Base-by-base conservation (phyloP, 2,113 vertebrate species). In the Progne subis region DNA sequence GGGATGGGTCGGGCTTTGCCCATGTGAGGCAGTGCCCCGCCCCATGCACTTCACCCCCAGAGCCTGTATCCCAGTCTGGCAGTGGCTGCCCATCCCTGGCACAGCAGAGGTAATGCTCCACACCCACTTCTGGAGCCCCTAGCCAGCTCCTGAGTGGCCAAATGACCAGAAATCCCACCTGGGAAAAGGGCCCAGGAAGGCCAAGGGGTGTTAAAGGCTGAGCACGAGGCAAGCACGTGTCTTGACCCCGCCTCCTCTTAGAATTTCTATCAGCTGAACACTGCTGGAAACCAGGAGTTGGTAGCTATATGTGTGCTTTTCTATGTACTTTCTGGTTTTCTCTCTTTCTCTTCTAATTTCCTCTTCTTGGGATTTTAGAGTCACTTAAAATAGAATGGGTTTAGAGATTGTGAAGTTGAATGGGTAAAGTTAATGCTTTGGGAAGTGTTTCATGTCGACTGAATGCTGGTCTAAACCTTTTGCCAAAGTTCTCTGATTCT, bases 191-290 rank as follows among this genome's bases (percentile, higher is more conserved):
- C 4, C 16, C 16, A 63, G 26, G 56, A 53, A 31, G 7, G 16
- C 5, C 39, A 61, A 63, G 4, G 20, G 2, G 2, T 61, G 1
- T 37, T 12, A 4, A 44, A 6, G 32, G 11, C 26, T 37, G 10
- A 63, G 5, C 39, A 53, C 0, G 0, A 61, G 32, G 8, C 21
- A 63, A 37, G 2, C 2, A 16, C 2, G 0, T 12, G 31, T 34
- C 19, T 61, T 34, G 6, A 34, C 17, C 10, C 4, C 25, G 14
- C 6, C 16, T 71, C 10, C 6, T 53, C 17, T 17, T 63, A 13
- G 47, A 63, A 53, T 37, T 53, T 71, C 56, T 31, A 1, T 55
- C 26, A 53, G 11, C 11, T 72, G 26, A 26, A 9, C 13, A 14
- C 26, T 20, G 20, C 11, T 53, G 47, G 17, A 63, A 61, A 37